These are phyloP conservation scores for Eledone cirrhosa DNA, from an alignment of 2,888 invertebrate species.

Conservation along the genomic window DNA sequence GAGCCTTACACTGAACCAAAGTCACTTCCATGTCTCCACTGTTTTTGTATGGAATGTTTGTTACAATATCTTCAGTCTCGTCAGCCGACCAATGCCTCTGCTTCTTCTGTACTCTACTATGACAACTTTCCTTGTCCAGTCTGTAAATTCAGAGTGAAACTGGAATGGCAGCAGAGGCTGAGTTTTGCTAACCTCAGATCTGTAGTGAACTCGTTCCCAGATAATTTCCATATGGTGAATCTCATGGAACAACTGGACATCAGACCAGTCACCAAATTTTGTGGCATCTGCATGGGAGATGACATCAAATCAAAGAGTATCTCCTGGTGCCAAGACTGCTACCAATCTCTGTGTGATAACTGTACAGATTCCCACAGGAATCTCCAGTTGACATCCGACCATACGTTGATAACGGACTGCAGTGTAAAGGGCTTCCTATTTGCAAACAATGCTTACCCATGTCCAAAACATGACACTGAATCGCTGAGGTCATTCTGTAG, in stretches of 20 bases:
- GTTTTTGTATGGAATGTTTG: slow-evolving; percentile 37
- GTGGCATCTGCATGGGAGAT: neutral
- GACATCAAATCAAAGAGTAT: neutral
- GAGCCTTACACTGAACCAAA: slow-evolving; percentile 36
- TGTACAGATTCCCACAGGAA: neutral
- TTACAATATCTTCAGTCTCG: slow-evolving; percentile 30
- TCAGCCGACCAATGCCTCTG: neutral
- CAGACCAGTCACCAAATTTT: neutral
- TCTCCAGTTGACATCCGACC: neutral
- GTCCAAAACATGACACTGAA: neutral
- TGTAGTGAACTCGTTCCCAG: slow-evolving; percentile 6
- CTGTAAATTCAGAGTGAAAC: slow-evolving; percentile 25
- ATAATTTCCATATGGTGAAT: slow-evolving; percentile 16
- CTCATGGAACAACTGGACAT: slow-evolving; percentile 22
- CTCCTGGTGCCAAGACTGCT: slow-evolving; percentile 19
- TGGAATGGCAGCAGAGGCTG: slow-evolving; percentile 17
- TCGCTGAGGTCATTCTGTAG: slow-evolving; percentile 10
- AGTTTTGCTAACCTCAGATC: slow-evolving; percentile 12
- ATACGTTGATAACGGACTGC: neutral
- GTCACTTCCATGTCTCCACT: slow-evolving; percentile 37
- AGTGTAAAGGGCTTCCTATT: neutral
- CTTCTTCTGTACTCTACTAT: neutral
- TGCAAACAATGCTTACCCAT: neutral
- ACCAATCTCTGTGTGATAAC: neutral
- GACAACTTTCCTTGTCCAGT: slow-evolving; percentile 35